Conservation (phyloP, 2,113 vertebrate genomes). For the Sceloporus undulatus region DNA sequence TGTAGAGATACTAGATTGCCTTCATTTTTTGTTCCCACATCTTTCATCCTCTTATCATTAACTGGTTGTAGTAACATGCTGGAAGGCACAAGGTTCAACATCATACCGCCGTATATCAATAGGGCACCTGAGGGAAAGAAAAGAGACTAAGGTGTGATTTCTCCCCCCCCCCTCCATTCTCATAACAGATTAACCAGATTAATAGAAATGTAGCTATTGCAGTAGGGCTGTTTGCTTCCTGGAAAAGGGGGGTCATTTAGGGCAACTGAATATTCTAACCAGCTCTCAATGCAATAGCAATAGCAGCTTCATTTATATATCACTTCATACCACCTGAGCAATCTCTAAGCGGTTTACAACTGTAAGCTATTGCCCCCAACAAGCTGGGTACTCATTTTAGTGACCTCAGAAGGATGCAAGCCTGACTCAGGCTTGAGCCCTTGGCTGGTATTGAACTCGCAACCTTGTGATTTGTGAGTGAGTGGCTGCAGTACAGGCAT, state of each 20-base stretch:
- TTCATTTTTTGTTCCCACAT: neutral
- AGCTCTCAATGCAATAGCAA: neutral
- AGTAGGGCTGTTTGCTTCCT: neutral
- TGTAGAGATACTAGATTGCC: fast-evolving
- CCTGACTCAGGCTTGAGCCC: too few species aligned
- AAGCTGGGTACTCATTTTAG: too few species aligned
- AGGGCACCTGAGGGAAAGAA: slow-evolving; percentile 83
- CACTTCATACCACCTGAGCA: too few species aligned
- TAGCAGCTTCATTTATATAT: too few species aligned
- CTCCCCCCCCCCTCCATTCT: neutral
- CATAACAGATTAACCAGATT: neutral
- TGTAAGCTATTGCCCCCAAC: too few species aligned
- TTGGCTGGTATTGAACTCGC: too few species aligned
- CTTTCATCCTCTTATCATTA: slow-evolving; percentile 46
- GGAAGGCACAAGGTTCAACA: slow-evolving; percentile 90
- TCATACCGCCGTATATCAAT: slow-evolving; percentile 88
- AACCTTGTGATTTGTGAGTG: too few species aligned
- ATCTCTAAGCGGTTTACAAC: too few species aligned
- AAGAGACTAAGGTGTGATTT: neutral
- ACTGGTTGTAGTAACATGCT: slow-evolving; percentile 89
- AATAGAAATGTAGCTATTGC: neutral
- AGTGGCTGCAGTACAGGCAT: too few species aligned
- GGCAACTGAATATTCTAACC: neutral
- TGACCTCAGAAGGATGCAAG: too few species aligned
- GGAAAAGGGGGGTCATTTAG: neutral